These are phyloP conservation scores for Oryzias melastigma DNA, from an alignment of 2,113 vertebrate genomes.

Conservation along the genomic window DNA sequence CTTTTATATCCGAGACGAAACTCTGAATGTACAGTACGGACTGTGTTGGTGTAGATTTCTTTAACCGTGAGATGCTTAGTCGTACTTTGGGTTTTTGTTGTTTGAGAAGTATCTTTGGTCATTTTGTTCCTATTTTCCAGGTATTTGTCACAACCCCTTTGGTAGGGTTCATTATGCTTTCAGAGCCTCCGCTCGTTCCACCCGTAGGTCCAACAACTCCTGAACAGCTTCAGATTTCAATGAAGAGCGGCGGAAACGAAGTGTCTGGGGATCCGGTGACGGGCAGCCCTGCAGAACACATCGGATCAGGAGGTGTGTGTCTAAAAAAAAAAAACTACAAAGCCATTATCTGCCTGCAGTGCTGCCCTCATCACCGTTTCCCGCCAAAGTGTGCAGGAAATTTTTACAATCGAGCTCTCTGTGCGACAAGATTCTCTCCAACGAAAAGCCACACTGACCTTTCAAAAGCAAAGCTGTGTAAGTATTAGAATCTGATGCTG, in stretches of 20 bases:
- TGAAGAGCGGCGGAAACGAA: slow-evolving; percentile 11
- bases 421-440: slow-evolving; percentile 70
- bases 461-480: slow-evolving; percentile 93
- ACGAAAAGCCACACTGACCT: slow-evolving; percentile 85
- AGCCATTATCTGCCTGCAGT: slow-evolving; percentile 76
- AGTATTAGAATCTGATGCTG: slow-evolving; percentile 97
- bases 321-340: slow-evolving; percentile 43
- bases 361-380: slow-evolving; percentile 62
- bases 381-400: slow-evolving; percentile 63
- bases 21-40: slow-evolving; percentile 79
- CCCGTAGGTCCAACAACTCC: slow-evolving; percentile 45
- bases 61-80: slow-evolving; percentile 74
- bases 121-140: slow-evolving; percentile 42
- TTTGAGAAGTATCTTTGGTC: slow-evolving; percentile 32
- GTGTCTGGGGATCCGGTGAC: slow-evolving; percentile 20
- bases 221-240: slow-evolving; percentile 66
- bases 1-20: slow-evolving; percentile 78
- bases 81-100: slow-evolving; percentile 77
- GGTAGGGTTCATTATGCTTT: slow-evolving; percentile 19
- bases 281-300: slow-evolving; percentile 49
- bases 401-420: slow-evolving; percentile 70
- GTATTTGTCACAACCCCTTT: slow-evolving; percentile 37
- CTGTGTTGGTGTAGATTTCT: slow-evolving; percentile 68
- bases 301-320: slow-evolving; percentile 63
- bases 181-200: too few species aligned